Percentiles rank a stretch among this genome's conserved stretches.
Evolutionary conservation across 2,797 vertebrate species (phyloP).

Genomic region (Dromococcyx pavoninus): DNA sequence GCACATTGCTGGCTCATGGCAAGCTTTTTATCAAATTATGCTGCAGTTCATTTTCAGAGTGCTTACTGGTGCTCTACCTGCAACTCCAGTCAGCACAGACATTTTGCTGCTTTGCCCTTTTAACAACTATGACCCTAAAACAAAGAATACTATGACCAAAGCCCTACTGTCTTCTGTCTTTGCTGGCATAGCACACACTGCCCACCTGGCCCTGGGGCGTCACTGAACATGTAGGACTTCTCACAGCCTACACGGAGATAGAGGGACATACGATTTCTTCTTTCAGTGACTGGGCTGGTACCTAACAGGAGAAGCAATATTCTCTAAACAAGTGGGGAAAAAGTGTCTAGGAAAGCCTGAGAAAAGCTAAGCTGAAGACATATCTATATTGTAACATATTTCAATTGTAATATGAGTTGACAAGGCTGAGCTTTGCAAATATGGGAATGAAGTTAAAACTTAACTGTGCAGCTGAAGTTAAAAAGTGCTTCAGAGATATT

Average conservation of each 20-base stretch:
- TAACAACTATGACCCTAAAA: background rate
- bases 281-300: background rate
- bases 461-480: background rate
- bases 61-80: background rate
- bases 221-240: background rate
- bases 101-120: background rate
- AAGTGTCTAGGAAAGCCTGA: background rate
- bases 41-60: too few relatives aligned
- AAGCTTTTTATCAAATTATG: too few relatives aligned
- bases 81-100: background rate
- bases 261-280: accelerated
- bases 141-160: background rate
- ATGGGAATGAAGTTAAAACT: background rate
- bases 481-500: background rate
- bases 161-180: background rate
- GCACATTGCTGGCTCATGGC: too few relatives aligned
- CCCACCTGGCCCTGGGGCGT: background rate
- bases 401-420: background rate
- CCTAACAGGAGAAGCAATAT: accelerated
- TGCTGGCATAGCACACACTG: accelerated
- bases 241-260: accelerated
- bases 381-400: too few relatives aligned
- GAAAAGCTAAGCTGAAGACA: background rate
- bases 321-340: background rate
- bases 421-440: background rate